Evolutionary conservation across 2,113 vertebrate genomes (phyloP).

Genomic region (Corapipo altera): DNA sequence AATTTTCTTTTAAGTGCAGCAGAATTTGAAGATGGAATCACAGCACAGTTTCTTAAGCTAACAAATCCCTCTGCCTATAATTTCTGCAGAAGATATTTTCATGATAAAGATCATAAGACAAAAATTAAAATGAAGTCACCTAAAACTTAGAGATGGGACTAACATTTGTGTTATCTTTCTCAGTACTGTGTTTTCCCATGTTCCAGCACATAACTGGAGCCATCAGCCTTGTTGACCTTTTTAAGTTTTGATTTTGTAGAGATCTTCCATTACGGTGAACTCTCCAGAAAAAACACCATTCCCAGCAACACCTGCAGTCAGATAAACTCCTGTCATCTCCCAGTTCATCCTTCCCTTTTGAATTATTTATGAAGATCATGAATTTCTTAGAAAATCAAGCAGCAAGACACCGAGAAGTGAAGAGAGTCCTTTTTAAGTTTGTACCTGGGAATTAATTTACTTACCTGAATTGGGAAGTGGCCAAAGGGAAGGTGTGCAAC

Average conservation of each 20-base stretch:
- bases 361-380: neutral
- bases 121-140: neutral
- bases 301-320: neutral
- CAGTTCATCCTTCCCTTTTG: neutral
- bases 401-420: neutral
- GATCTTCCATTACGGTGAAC: neutral
- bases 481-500: neutral
- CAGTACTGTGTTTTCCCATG: neutral
- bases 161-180: neutral
- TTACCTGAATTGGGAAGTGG: neutral
- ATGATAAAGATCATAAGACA: accelerated
- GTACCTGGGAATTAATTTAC: neutral
- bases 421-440: neutral
- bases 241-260: neutral
- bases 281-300: neutral
- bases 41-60: neutral
- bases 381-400: neutral
- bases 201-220: neutral
- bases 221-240: neutral
- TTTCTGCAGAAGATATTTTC: neutral
- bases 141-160: neutral
- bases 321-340: neutral
- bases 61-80: neutral
- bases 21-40: neutral
- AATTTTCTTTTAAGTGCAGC: neutral